Conservation (phyloP, 2,797 vertebrate genomes). For the Cuniculus paca region DNA sequence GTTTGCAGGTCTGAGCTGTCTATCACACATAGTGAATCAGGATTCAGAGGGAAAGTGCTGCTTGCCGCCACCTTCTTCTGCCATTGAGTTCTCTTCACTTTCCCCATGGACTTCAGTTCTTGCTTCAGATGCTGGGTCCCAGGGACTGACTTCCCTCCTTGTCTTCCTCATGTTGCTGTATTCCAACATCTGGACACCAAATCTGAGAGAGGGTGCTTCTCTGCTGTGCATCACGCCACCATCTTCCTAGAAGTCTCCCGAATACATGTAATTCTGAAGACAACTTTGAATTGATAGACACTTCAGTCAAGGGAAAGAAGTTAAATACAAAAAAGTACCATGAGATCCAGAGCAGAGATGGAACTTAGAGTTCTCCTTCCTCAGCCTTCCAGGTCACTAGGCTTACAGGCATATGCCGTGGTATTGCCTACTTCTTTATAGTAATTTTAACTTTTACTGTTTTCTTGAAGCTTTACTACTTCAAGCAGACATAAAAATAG, state of each 20-base stretch:
- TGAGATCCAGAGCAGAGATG: background rate
- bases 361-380: background rate
- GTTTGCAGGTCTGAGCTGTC: background rate
- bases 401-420: background rate
- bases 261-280: conserved; percentile 40
- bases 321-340: background rate
- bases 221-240: background rate
- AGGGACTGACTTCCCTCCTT: background rate
- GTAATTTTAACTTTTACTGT: background rate
- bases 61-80: background rate
- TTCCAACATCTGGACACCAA: background rate
- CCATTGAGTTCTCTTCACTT: background rate
- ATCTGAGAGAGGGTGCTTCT: background rate
- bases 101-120: background rate
- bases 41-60: background rate
- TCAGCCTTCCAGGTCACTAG: background rate
- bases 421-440: background rate
- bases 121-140: background rate
- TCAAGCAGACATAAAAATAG: conserved; percentile 13
- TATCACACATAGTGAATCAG: background rate
- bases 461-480: conserved; percentile 15
- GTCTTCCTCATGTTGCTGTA: background rate
- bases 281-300: background rate
- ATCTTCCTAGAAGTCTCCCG: background rate
- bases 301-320: background rate